phyloP scores from a whole-genome alignment of 2,797 vertebrate species.

The Phylloscopus collybita region DNA sequence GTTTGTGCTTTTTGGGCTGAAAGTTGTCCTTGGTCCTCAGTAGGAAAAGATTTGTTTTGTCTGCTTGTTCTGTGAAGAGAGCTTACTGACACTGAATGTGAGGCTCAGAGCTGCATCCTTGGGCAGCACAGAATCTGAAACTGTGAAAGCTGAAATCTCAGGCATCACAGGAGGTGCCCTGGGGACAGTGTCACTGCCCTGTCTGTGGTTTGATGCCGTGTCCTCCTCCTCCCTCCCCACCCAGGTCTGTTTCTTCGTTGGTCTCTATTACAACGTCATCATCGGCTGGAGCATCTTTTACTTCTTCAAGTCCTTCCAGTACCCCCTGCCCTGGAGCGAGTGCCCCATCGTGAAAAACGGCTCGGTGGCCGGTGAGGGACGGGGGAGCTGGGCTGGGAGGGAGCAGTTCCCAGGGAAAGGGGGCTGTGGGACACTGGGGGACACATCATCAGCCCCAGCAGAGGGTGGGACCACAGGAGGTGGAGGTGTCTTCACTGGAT shows the following conservation, averaged over 20 bases:
- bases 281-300: constrained; percentile 98
- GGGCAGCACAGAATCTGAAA: no score
- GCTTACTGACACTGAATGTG: no score
- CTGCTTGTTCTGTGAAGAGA: no score
- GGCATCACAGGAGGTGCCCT: rapidly evolving
- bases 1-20: no score
- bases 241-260: constrained; percentile 93
- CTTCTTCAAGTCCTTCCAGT: constrained; percentile 96
- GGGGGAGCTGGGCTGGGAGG: neutral
- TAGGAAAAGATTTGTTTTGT: no score
- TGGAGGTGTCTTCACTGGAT: neutral
- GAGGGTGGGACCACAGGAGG: neutral
- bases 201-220: rapidly evolving
- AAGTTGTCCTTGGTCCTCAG: no score
- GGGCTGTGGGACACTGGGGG: neutral
- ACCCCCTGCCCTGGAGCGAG: constrained; percentile 93
- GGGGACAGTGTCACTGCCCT: neutral
- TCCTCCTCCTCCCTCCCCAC: neutral
- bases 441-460: rapidly evolving
- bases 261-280: constrained; percentile 95
- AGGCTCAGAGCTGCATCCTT: no score
- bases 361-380: constrained; percentile 82
- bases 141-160: no score
- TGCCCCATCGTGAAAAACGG: constrained; percentile 89
- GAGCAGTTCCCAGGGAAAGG: neutral